Conservation (phyloP, 2,113 vertebrate species). For the Channa argus region DNA sequence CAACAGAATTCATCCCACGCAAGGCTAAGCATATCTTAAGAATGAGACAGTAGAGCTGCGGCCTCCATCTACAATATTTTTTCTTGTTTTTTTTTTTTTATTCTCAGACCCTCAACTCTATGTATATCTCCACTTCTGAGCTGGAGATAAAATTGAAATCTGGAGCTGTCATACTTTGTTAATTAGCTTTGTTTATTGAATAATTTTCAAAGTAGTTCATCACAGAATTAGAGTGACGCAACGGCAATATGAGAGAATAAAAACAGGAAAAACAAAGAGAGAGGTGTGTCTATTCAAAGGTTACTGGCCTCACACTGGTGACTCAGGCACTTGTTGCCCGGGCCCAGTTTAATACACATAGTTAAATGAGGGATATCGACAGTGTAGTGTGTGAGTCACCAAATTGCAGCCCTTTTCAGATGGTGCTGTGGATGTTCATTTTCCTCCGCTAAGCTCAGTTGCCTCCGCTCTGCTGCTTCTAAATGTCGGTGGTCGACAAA, state of each 20-base stretch:
- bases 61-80: no score
- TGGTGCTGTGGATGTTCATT: slow-evolving; percentile 54
- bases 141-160: slow-evolving; percentile 17
- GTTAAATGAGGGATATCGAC: slow-evolving; percentile 65
- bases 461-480: slow-evolving; percentile 43
- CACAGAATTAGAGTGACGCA: background rate
- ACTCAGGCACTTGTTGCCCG: slow-evolving; percentile 63
- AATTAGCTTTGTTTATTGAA: slow-evolving; percentile 2
- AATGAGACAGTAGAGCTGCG: background rate
- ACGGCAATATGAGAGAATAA: background rate
- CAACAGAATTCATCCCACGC: slow-evolving; percentile 17
- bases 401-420: slow-evolving; percentile 67
- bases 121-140: slow-evolving; percentile 15
- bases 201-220: background rate
- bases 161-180: slow-evolving; percentile 3
- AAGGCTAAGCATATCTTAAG: background rate
- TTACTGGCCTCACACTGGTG: slow-evolving; percentile 32
- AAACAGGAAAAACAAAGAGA: background rate
- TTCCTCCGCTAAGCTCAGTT: slow-evolving; percentile 54
- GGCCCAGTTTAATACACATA: slow-evolving; percentile 53
- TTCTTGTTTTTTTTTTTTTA: background rate
- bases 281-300: slow-evolving; percentile 17
- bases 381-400: slow-evolving; percentile 68
- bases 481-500: slow-evolving; percentile 59
- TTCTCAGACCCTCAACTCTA: background rate